Conservation (phyloP, 2,888 invertebrate genomes). For the Amphipyra tragopoginis region DNA sequence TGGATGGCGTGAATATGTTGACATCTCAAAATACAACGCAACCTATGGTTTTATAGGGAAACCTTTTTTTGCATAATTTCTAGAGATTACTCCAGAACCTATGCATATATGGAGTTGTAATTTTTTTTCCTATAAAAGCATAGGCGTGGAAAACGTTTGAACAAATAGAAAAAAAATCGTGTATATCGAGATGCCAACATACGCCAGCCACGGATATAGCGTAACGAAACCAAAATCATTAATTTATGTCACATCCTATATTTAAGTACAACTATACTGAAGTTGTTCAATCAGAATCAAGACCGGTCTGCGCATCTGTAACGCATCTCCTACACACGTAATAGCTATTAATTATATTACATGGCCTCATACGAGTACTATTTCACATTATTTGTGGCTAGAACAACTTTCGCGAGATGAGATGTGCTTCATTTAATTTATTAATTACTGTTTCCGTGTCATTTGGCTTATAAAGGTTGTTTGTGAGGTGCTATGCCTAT, state of each 20-base stretch:
- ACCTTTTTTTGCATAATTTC: no score
- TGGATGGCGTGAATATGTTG: no score
- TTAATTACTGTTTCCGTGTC: constrained; percentile 47
- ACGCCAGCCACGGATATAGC: no score
- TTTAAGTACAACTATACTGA: constrained; percentile 30
- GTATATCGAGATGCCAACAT: no score
- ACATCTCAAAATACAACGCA: no score
- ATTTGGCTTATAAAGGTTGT: constrained; percentile 18
- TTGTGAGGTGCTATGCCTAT: constrained; percentile 10
- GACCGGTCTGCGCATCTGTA: constrained; percentile 62
- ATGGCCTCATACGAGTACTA: constrained; percentile 48
- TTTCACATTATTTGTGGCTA: constrained; percentile 49
- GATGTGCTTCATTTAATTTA: constrained; percentile 22
- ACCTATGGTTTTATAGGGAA: no score
- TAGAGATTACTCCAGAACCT: no score
- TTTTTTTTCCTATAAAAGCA: no score
- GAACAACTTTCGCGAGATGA: constrained; percentile 56
- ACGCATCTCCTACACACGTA: constrained; percentile 57
- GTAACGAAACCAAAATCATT: background rate
- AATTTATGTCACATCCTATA: constrained; percentile 36
- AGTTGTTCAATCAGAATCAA: constrained; percentile 45
- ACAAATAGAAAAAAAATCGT: no score
- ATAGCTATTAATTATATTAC: constrained; percentile 56
- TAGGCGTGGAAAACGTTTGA: no score
- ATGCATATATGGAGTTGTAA: no score